A percentile compares a stretch with the other conserved stretches of the same genome.
Conservation (phyloP, 2,113 vertebrate genomes). For the Vireo altiloquus region DNA sequence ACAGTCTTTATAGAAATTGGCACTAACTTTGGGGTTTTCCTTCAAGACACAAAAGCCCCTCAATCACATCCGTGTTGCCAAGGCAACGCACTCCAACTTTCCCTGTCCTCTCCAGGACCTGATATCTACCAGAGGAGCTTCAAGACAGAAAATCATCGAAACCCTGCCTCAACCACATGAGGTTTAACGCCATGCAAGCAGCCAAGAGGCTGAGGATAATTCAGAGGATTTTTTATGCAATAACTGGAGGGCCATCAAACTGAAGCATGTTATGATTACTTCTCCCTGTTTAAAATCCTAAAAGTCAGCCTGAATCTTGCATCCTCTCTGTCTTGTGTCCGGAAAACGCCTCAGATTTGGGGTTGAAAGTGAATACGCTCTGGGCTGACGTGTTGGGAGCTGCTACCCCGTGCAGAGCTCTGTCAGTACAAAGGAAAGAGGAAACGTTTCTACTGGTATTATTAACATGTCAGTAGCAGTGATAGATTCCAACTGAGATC, state of each 20-base stretch:
- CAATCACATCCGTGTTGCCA: neutral
- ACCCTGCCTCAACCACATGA: neutral
- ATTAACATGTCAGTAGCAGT: conserved; percentile 68
- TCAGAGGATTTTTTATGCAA: neutral
- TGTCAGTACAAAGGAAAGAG: conserved; percentile 47
- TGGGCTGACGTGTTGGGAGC: conserved; percentile 22
- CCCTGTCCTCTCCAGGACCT: neutral
- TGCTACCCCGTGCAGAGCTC: neutral
- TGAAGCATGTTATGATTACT: conserved; percentile 43
- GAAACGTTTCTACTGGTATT: conserved; percentile 62
- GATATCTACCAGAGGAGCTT: neutral
- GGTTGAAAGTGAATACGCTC: conserved; percentile 49
- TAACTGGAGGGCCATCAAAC: conserved; percentile 51
- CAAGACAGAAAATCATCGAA: neutral
- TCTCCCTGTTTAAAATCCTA: conserved; percentile 39
- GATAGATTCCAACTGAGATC: conserved; percentile 66
- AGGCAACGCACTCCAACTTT: neutral
- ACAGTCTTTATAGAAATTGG: neutral
- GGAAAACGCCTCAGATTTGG: conserved; percentile 45
- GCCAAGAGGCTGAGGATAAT: conserved; percentile 37
- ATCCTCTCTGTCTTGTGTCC: conserved; percentile 43
- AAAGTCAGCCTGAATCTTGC: conserved; percentile 49
- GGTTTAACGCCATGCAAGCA: neutral
- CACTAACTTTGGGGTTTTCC: neutral
- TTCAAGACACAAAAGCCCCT: conserved; percentile 4